Conservation (phyloP, 1,140 invertebrate species). For the Phenacoccus solenopsis region DNA sequence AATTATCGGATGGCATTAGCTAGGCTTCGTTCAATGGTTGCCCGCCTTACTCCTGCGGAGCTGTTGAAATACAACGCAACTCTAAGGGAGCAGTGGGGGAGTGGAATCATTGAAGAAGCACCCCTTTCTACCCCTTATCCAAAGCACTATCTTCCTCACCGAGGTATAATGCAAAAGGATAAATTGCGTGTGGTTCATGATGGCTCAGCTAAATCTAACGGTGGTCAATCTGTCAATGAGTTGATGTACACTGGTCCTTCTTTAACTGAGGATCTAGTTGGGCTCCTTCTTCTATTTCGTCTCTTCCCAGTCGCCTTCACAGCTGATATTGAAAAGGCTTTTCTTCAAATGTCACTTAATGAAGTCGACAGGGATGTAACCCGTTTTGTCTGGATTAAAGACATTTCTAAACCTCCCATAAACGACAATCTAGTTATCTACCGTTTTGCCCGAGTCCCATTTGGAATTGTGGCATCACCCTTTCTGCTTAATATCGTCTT, state of each 20-base stretch:
- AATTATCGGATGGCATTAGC: no score
- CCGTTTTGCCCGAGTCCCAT: neutral
- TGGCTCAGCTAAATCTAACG: neutral
- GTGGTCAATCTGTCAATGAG: neutral
- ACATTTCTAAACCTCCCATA: neutral
- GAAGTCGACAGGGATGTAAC: neutral
- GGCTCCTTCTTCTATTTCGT: neutral
- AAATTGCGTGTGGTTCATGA: conserved; percentile 4
- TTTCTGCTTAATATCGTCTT: neutral
- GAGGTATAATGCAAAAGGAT: no score
- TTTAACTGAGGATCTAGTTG: conserved; percentile 1
- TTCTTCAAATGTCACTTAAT: neutral
- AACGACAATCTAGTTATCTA: neutral
- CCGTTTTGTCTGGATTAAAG: neutral
- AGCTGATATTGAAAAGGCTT: conserved; percentile 9
- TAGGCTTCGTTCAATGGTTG: no score
- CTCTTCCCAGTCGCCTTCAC: neutral
- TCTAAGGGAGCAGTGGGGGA: no score
- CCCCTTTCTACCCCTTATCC: no score
- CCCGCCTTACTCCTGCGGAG: no score
- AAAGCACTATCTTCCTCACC: no score
- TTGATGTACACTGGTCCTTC: neutral
- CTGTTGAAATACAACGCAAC: no score
- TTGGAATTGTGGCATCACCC: neutral
- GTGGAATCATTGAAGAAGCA: no score